phyloP scores from a whole-genome alignment of 2,888 invertebrate species.

The Agrochola macilenta region DNA sequence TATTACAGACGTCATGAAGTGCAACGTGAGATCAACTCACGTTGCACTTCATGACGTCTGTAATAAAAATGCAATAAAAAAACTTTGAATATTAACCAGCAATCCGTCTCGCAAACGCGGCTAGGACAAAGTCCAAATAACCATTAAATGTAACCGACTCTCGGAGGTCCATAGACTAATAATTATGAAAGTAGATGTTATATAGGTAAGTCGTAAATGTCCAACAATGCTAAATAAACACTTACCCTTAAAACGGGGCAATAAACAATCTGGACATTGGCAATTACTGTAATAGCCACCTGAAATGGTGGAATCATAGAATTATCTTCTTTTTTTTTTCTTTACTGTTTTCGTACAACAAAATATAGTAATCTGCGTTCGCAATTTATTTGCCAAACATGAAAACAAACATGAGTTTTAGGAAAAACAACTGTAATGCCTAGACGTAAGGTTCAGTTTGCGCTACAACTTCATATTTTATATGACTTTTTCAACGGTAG shows the following conservation, averaged over 20 bases:
- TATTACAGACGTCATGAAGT: neutral
- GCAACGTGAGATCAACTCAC: no score
- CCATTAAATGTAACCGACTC: neutral
- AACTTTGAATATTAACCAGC: neutral
- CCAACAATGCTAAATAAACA: neutral
- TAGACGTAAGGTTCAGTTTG: no score
- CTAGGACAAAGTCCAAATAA: neutral
- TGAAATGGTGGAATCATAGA: neutral
- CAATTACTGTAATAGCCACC: slow-evolving; percentile 9
- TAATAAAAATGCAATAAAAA: no score
- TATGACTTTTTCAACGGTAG: no score
- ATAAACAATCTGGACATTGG: neutral
- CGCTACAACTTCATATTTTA: no score
- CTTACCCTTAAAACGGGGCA: neutral
- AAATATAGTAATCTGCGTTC: no score
- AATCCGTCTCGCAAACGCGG: neutral
- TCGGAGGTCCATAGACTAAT: neutral
- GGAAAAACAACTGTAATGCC: no score
- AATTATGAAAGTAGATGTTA: neutral
- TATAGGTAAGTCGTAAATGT: neutral
- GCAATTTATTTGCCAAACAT: no score
- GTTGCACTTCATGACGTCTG: no score
- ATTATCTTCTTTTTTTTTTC: neutral
- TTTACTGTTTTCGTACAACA: neutral
- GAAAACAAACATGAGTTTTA: no score